Base-by-base conservation (phyloP, 2,888 invertebrate genomes). In the Amphimallon solstitiale region DNA sequence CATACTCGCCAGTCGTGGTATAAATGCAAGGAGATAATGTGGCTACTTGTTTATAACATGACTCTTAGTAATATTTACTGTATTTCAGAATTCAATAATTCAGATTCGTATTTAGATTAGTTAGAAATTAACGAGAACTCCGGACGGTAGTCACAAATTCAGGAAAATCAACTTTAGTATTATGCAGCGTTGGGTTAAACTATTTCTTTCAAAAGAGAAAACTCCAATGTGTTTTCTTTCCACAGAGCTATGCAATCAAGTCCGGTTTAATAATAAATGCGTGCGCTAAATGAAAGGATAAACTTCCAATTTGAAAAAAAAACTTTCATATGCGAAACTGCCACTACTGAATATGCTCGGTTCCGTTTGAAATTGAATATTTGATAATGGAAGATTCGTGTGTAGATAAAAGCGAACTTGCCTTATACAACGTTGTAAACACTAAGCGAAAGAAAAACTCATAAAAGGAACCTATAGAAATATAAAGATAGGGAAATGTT, bases 321-420 rank as follows among this genome's bases (percentile, higher is more conserved):
- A 68, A 67, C 63, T 56, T 70, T 68, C 68, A 70, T 70, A 69
- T 68, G 67, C 65, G 66, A 49, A 62, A 45, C 56, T 29, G 49
- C 19, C 52, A 23, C 59, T 48, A 43, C 45, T 64, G 66, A 68
- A 68, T 66, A 51, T 65, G 62, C 56, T 60, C 63, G 60, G 63
- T 63, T 67, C 65, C 67, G 70, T 70, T 60, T 69, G 70, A 71
- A 71, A 73, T 70, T 73, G 73, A 73, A 73, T 70, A 70, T 71
- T 68, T 73, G 72, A 73, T 73, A 71, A 71, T 71, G 68, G 69
- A 70, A 68, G 60, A 67, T 64, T 68, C 68, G 48, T 67, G 62
- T 48, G 63, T 60, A 60, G 62, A 67, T 67, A 68, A 65, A 68
- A 51, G 62, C n/a, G 29, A 51, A 62, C 49, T 65, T 66, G 63